Base-by-base conservation (phyloP, 2,113 vertebrate species). In the Rhipidura dahli region DNA sequence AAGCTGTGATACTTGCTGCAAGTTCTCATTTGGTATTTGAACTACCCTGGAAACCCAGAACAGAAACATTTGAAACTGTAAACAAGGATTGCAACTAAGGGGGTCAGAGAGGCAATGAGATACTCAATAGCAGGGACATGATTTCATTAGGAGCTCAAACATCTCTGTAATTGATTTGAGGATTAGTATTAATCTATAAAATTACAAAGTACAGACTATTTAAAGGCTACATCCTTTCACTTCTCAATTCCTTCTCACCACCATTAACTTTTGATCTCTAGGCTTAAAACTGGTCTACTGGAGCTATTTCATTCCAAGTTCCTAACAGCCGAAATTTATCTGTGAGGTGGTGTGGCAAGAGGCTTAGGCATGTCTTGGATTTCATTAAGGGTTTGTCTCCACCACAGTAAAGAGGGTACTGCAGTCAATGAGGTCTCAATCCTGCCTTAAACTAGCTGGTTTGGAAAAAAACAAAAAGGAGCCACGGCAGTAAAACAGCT, bases 141-240 rank as follows among this genome's bases (percentile, higher is more conserved):
- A 42, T 40, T 94, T 95, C 66, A 66, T 88, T 76, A 75, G 12
- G 10, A 65, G 37, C 35, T 79, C 66, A 69, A 92, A 89, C 33
- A 47, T 15, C 26, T 39, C 26, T 64, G 11, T 70, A 82, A 79
- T 57, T 93, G 39, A 78, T 90, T 89, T 87, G 39, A 94, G 6
- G 14, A 87, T 87, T 94, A 83, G 75, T 79, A 89, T 66, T 86
- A 39, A 94, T 85, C 86, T 63, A 24, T 40, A 86, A 88, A 85
- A 85, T 53, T 53, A 54, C 6, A 28, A 78, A 78, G 8, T 10
- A 16, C 18, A 44, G 51, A 47, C 57, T 44, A 71, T n/a, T 80
- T 79, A 81, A 40, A 68, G 26, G 45, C 51, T 63, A 18, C 18
- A n/a, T 66, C 40, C 40, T 81, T 92, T 91, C n/a, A 47, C 35